Evolutionary conservation across 2,797 vertebrate genomes (phyloP).

Genomic region (Pipistrellus kuhlii): DNA sequence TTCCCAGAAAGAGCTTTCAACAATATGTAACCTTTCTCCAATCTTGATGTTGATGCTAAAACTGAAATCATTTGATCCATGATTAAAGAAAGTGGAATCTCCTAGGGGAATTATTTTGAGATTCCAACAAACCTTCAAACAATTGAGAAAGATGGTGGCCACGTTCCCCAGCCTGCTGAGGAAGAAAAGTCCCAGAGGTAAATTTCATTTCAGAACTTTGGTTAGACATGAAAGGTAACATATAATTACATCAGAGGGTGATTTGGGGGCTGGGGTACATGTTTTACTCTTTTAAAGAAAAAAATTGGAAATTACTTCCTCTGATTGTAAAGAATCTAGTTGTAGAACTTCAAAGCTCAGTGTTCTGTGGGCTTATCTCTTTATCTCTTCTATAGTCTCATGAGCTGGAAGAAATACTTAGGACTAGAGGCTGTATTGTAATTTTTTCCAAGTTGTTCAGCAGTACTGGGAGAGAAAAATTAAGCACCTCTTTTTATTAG

Average conservation of each 20-base stretch:
- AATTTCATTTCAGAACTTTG: neutral
- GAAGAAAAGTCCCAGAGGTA: neutral
- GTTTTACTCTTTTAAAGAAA: neutral
- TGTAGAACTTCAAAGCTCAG: neutral
- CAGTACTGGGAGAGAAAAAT: constrained; percentile 26
- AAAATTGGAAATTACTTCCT: constrained; percentile 14
- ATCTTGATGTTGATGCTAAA: neutral
- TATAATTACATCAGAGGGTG: neutral
- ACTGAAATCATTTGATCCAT: neutral
- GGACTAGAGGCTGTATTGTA: neutral
- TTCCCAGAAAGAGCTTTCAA: constrained; percentile 7
- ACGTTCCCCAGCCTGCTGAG: neutral
- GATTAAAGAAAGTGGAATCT: constrained; percentile 6
- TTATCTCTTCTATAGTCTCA: constrained; percentile 2
- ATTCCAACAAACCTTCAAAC: neutral
- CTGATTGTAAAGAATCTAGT: neutral
- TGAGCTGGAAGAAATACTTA: neutral
- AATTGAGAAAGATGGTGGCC: neutral
- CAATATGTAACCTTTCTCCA: neutral
- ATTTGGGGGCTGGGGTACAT: neutral
- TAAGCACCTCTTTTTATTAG: neutral
- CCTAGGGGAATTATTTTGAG: neutral
- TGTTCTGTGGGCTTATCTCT: neutral
- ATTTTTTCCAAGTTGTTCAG: constrained; percentile 27
- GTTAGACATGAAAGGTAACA: neutral